Base-by-base conservation (phyloP, 2,797 vertebrate species). In the Pangasius mekongensis region DNA sequence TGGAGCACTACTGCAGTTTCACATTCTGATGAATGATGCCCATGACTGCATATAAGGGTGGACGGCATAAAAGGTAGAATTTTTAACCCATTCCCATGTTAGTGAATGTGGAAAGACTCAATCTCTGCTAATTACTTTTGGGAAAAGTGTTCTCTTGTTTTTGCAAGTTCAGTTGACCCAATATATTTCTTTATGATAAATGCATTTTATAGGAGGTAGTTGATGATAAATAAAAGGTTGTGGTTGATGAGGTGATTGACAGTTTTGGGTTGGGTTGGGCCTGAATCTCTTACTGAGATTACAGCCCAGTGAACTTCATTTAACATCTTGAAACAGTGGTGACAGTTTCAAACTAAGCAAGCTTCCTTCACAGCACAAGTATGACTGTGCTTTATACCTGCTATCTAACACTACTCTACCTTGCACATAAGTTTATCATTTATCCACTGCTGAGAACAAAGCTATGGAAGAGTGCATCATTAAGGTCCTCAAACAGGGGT, bases 1-100 rank as follows among this genome's bases (percentile, higher is more conserved):
- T 94, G 96, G 93, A 11, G 30, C 24, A 81, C 83, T 92, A 93
- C 60, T 93, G 60, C 92, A 94, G 27, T 22, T 54, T 30, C 16
- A 14, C 22, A 43, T 62, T 36, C 18, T 81, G 54, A 81, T 81
- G 36, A 56, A 36, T 62, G 33, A 47, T 8, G 6, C 22, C 22
- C 16, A 2, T 7, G 33, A 16, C 10, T 36, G 20, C 7, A 16
- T 14, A 43, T 39, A 39, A 43, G 33, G 22, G 11, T 83, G 36
- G 36, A 83, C 1, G 1, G 27, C 9, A 5, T 60, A 81, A 80
- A 0, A 24, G 69, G 36, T 71, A 13, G 9, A 47, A 43, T 24
- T 1, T 11, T 22, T 73, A 43, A 24, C 36, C 69, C 39, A 43
- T 73, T 73, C 36, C 36, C 33, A 69, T 69, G 66, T 33, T 5